Conservation (phyloP, 2,113 vertebrate genomes). For the Gymnogyps californianus region DNA sequence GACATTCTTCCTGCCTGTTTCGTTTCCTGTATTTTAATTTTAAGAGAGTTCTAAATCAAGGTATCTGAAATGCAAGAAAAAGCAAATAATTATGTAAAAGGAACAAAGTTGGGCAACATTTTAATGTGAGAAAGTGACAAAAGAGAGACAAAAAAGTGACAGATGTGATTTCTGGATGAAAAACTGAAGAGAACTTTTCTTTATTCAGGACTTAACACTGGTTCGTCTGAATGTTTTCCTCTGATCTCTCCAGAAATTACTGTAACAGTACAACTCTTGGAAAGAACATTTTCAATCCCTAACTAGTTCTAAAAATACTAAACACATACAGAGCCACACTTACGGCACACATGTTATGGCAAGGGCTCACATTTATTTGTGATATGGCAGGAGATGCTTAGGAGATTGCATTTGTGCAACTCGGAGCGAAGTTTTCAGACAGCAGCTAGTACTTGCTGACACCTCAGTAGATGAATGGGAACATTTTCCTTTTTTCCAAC, state of each 20-base stretch:
- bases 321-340: accelerated
- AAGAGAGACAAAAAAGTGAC: neutral
- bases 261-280: neutral
- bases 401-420: neutral
- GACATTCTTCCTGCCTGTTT: neutral
- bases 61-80: neutral
- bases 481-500: neutral
- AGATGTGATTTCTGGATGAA: neutral
- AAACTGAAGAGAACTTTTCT: neutral
- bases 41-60: neutral
- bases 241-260: neutral
- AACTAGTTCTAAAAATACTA: neutral
- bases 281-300: neutral
- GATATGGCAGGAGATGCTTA: neutral
- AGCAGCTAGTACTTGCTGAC: neutral
- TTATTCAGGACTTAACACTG: neutral
- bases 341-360: accelerated
- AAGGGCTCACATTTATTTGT: neutral
- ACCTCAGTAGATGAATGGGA: neutral
- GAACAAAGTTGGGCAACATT: neutral
- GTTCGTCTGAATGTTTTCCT: neutral
- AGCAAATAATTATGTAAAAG: neutral
- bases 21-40: neutral
- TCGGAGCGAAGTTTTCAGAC: neutral
- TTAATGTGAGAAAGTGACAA: neutral